phyloP scores from a whole-genome alignment of 2,888 invertebrate species.

The Cantharis nigra region DNA sequence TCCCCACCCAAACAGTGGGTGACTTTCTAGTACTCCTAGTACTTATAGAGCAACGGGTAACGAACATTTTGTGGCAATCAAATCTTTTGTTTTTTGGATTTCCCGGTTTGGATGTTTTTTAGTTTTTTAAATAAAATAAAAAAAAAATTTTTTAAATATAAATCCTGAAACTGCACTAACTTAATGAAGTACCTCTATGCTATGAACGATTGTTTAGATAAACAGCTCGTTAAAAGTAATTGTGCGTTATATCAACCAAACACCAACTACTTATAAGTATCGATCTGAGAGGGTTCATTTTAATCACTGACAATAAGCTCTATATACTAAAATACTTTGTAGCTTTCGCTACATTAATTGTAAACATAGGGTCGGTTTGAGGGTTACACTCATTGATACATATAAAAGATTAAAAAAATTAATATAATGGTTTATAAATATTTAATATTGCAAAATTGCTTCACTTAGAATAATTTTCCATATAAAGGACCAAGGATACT shows the following conservation, averaged over 20 bases:
- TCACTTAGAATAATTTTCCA: neutral
- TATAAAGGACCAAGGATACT: no score
- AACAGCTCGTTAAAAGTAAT: constrained; percentile 7
- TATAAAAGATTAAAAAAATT: neutral
- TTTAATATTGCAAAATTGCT: neutral
- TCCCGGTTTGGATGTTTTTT: no score
- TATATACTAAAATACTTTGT: neutral
- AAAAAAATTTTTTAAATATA: neutral
- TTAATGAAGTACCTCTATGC: neutral
- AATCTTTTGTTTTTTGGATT: no score
- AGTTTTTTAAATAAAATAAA: no score
- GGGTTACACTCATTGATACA: neutral
- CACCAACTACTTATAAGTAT: neutral
- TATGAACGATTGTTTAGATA: neutral
- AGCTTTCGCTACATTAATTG: neutral
- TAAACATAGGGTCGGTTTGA: neutral
- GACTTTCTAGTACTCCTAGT: no score
- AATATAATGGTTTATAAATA: neutral
- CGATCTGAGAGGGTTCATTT: constrained; percentile 1
- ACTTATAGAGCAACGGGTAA: no score
- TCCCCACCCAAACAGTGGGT: no score
- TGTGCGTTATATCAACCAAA: constrained; percentile 1
- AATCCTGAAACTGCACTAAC: neutral
- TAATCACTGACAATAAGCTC: constrained; percentile 2
- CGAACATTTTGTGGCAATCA: no score